Percentiles rank a stretch among this genome's conserved stretches.
Conservation (phyloP, 2,888 invertebrate genomes). For the Epirrhoe tristata region DNA sequence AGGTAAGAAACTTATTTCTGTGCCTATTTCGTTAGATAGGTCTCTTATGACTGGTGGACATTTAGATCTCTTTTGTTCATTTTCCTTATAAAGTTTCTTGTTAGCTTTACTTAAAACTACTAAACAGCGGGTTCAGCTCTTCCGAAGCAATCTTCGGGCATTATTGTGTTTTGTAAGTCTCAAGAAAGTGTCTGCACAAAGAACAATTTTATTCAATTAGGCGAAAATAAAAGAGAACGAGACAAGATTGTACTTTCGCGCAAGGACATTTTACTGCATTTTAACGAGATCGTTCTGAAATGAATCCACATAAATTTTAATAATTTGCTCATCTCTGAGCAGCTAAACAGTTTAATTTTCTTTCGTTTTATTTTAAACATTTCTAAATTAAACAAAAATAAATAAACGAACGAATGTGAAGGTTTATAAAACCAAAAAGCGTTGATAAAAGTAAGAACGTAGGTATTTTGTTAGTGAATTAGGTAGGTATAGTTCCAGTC, state of each 20-base stretch:
- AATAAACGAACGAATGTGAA: neutral
- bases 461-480: neutral
- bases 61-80: no score
- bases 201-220: conserved; percentile 36
- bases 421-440: neutral
- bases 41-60: no score
- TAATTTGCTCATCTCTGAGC: conserved; percentile 20
- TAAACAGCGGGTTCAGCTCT: conserved; percentile 16
- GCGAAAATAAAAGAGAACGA: conserved; percentile 32
- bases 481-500: neutral
- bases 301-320: conserved; percentile 30
- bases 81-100: no score
- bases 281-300: conserved; percentile 31
- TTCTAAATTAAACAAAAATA: neutral
- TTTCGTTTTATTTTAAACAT: conserved; percentile 4
- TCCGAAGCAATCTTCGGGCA: conserved; percentile 20
- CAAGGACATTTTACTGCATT: conserved; percentile 32
- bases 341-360: conserved; percentile 20
- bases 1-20: no score
- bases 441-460: neutral
- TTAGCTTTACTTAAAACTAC: neutral
- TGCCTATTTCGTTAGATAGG: no score
- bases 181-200: conserved; percentile 28
- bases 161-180: conserved; percentile 30
- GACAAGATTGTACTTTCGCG: conserved; percentile 29